phyloP scores from a whole-genome alignment of 2,113 vertebrate genomes.

The Carettochelys insculpta region DNA sequence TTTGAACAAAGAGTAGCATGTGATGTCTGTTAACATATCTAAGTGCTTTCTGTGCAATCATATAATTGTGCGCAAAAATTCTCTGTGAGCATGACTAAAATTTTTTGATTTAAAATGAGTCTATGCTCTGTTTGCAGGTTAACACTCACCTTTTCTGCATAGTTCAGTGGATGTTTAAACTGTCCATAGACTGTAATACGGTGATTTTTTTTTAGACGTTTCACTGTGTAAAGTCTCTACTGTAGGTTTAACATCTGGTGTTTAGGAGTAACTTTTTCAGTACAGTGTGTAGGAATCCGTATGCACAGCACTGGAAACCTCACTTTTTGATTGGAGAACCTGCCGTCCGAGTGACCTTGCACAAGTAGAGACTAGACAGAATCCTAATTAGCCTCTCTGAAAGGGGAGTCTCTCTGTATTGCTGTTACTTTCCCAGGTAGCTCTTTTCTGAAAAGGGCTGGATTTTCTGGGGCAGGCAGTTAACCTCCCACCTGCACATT shows the following conservation, averaged over 20 bases:
- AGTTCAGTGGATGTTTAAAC: not conserved
- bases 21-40: not conserved
- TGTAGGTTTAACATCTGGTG: not conserved
- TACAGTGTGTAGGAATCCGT: not conserved
- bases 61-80: rapidly evolving
- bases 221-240: not conserved
- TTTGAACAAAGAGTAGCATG: not conserved
- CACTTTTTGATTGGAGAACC: not conserved
- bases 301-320: not conserved
- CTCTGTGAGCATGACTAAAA: not conserved
- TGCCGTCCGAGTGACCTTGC: rapidly evolving
- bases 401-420: rapidly evolving
- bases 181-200: not conserved
- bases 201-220: not conserved
- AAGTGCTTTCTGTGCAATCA: not conserved
- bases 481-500: not conserved
- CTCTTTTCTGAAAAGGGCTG: not conserved
- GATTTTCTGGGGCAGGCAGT: not conserved
- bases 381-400: rapidly evolving
- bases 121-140: not conserved
- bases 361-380: not conserved
- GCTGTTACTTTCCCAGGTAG: not conserved
- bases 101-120: not conserved
- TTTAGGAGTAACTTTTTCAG: not conserved
- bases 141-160: not conserved